Conservation (phyloP, 37 sponge, comb jelly and placozoan genomes). For the Chondrosia reniformis region DNA sequence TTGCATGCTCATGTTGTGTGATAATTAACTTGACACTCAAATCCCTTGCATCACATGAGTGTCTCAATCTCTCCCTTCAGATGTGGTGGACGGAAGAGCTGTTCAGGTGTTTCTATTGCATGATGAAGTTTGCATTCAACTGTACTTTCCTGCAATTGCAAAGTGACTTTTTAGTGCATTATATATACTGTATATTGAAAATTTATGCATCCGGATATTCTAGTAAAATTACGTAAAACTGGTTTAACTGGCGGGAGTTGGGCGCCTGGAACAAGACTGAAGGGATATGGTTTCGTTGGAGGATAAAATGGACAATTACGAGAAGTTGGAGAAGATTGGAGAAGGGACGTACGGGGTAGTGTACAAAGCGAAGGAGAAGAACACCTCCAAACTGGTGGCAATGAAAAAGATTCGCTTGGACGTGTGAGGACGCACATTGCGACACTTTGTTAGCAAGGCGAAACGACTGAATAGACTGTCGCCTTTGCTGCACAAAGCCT, state of each 20-base stretch:
- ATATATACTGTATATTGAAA: no score
- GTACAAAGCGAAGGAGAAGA: conserved; percentile 81
- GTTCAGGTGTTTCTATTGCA: conserved; percentile 83
- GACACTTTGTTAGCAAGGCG: no score
- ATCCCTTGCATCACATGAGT: no score
- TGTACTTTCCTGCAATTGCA: conserved; percentile 76
- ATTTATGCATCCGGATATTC: neutral
- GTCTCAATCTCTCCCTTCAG: conserved; percentile 22
- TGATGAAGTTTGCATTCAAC: conserved; percentile 82
- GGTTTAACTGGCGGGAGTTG: neutral
- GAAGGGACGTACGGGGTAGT: conserved; percentile 99
- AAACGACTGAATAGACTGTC: no score
- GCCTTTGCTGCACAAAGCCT: no score
- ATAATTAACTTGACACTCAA: no score
- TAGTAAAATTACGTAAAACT: neutral
- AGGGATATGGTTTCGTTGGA: conserved; percentile 48
- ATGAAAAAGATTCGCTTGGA: conserved; percentile 97
- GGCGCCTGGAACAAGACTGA: neutral
- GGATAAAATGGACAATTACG: conserved; percentile 85
- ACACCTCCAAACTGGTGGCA: conserved; percentile 70
- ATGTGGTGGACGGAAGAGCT: conserved; percentile 71
- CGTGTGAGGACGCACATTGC: conserved; percentile 53
- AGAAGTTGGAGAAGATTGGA: conserved; percentile 95
- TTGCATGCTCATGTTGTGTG: no score
- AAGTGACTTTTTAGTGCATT: neutral